These are phyloP conservation scores for Pangasius mekongensis DNA, from an alignment of 2,797 vertebrate species.

Conservation along the genomic window DNA sequence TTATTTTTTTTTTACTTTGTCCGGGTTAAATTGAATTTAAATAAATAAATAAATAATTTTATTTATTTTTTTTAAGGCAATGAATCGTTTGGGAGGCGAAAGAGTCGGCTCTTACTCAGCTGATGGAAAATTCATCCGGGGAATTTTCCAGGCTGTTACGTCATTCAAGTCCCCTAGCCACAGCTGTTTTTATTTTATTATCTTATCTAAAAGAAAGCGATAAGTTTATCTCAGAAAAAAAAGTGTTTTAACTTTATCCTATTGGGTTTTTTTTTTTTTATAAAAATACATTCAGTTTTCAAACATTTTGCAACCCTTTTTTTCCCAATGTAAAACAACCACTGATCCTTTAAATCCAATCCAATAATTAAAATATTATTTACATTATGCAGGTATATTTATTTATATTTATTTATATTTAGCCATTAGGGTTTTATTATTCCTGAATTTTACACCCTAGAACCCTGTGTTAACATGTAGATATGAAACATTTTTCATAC, in stretches of 20 bases:
- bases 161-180: slow-evolving; percentile 57
- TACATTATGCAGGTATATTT: not conserved
- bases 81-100: not conserved
- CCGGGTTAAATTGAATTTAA: not conserved
- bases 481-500: not conserved
- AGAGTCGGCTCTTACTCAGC: not conserved
- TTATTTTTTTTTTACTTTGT: not conserved
- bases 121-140: slow-evolving; percentile 28
- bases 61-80: no score
- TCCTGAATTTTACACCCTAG: not conserved
- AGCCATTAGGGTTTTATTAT: not conserved
- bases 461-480: not conserved
- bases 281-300: no score
- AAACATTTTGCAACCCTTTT: no score
- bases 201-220: not conserved
- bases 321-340: not conserved
- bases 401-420: no score
- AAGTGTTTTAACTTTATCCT: not conserved
- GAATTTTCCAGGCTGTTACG: slow-evolving; percentile 69
- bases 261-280: no score
- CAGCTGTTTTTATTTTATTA: not conserved
- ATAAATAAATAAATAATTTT: no score
- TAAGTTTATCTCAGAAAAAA: no score
- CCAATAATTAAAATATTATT: not conserved
- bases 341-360: not conserved